Evolutionary conservation across 2,113 vertebrate genomes (phyloP), one percentile per base, ranked within the genome.

Genomic region (Nerophis ophidion): DNA sequence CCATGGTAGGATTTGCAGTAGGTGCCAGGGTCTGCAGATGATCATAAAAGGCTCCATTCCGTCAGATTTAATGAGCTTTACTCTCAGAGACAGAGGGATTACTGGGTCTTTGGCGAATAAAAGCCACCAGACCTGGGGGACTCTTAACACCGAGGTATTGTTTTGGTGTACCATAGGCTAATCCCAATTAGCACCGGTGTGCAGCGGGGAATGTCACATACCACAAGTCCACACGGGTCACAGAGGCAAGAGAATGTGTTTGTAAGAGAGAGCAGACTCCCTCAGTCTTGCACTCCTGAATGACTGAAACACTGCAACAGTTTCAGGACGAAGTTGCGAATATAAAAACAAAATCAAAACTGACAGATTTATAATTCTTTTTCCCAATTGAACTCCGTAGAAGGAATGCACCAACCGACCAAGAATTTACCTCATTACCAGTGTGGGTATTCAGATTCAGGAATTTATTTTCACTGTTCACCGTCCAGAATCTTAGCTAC

Each of bases 41-140:
- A 57, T 85, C 75, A 85, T 86, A 80, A 77, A 77, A 75, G 82
- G 72, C 74, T 81, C 78, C 81, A 72, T 82, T 87, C 84, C 48
- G 45, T 46, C 71, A 81, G 77, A 61, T 83, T 64, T 90, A 86
- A 88, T 84, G 70, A 90, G 86, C 87, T 89, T 87, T 84, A 35
- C 83, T 88, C 66, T 70, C 66, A 81, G 64, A 88, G 77, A 82
- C 80, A 81, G 82, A 66, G 48, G 76, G 84, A 79, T 89, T 88
- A 75, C 45, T 38, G 71, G 65, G 77, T 75, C 64, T 81, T 76
- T 70, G 47, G 68, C 61, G 68, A 70, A 72, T 76, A 74, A 82
- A 68, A 73, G 62, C 74, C 65, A 80, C 64, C 66, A 46, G 70
- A 75, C 71, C 53, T 53, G n/a, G 60, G 66, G 62, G 70, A 71